Evolutionary conservation across 2,888 invertebrate species (phyloP), one percentile per base, ranked within the genome.

Genomic region (Acrocera orbiculus): DNA sequence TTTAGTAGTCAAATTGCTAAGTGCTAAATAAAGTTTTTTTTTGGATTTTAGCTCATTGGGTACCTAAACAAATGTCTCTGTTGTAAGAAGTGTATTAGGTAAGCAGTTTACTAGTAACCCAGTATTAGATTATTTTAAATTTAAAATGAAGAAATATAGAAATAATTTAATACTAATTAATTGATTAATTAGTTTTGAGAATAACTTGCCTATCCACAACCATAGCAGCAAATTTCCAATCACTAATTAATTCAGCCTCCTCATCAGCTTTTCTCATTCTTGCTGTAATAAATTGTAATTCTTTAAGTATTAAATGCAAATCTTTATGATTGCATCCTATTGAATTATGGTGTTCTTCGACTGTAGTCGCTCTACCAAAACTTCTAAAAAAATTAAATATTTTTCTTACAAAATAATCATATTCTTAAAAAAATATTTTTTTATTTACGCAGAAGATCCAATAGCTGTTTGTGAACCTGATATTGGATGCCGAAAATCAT

Each of bases 221-320:
- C 87, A 93, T 90, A 45, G 92, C 93, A 37, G 93, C 93, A 60
- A 93, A 95, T 61, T 90, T 92, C 93, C 93, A 93, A 61, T 95
- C 93, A 63, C 82, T 87, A 50, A 87, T 87, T 46, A 86, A 70
- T 57, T 92, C 90, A 37, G 81, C 79, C 54, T 89, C 87, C 51
- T 89, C 86, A 54, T 95, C 93, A 35, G 89, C 81, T 60, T 89
- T 86, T 60, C 82, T 80, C 81, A 93, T 86, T 51, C 89, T 76
- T 47, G 77, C 75, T 25, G 93, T 93, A 56, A 95, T 90, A 65
- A 89, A 90, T 64, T 86, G 86, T 47, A 95, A 67, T 65, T 95
- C 93, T 47, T 81, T 74, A 44, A 93, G 70, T 55, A 95, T 93
- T 54, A 80, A 73, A 56, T 83, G 81, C 48, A 92, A 71, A 62